Conservation (phyloP, 2,113 vertebrate genomes). For the Ptyas mucosa region DNA sequence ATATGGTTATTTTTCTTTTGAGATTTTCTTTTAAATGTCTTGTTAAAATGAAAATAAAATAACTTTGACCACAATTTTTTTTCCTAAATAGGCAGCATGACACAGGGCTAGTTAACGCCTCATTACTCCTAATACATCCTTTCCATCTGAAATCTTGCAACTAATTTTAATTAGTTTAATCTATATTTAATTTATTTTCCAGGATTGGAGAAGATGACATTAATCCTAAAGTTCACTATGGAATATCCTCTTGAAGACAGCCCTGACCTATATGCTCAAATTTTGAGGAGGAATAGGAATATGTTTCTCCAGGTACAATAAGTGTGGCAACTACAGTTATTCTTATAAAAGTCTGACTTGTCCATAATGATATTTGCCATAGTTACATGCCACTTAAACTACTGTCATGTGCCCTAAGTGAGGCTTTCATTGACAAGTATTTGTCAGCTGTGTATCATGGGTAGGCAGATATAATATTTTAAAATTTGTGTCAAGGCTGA, state of each 20-base stretch:
- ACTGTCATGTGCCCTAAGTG: not conserved
- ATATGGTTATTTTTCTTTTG: not conserved
- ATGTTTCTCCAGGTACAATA: not conserved
- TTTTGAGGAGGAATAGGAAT: not conserved
- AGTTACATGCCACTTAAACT: not conserved
- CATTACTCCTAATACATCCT: not conserved
- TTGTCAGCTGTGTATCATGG: not conserved
- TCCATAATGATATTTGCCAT: not conserved
- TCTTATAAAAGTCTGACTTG: not conserved
- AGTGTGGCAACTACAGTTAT: not conserved
- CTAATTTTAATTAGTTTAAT: not conserved
- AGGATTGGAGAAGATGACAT: not conserved
- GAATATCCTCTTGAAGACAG: not conserved
- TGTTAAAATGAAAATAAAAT: not conserved
- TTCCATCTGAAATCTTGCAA: not conserved
- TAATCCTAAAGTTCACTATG: not conserved
- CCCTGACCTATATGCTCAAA: not conserved
- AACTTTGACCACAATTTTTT: not conserved
- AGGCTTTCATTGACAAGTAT: not conserved
- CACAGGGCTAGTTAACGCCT: not conserved
- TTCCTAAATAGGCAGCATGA: not conserved
- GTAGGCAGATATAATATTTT: not conserved
- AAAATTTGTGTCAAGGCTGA: not conserved
- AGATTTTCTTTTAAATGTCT: not conserved
- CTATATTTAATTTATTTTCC: not conserved